Percentiles rank a stretch among this genome's conserved stretches.
Evolutionary conservation across 2,113 vertebrate genomes (phyloP).

Genomic region (Tragelaphus scriptus): DNA sequence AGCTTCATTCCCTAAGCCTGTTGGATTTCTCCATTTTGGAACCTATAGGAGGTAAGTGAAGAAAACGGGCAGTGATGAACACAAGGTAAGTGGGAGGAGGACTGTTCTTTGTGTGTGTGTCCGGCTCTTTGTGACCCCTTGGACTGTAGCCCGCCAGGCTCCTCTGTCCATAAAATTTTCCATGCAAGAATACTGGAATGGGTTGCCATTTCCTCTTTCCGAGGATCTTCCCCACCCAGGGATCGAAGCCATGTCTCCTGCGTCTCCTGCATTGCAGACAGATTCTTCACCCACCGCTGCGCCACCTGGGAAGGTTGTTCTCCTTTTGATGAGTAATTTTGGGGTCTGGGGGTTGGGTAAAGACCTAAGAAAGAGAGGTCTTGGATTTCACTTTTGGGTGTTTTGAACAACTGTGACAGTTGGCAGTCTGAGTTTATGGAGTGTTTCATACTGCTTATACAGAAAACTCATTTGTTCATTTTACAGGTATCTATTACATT

Average conservation of each 20-base stretch:
- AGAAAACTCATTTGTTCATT: neutral
- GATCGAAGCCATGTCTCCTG: neutral
- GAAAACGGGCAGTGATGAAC: neutral
- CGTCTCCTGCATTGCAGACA: neutral
- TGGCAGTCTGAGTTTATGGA: neutral
- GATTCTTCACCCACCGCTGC: neutral
- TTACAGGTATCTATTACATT: constrained; percentile 19
- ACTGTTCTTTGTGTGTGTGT: neutral
- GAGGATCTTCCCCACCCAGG: neutral
- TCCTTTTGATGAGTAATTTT: neutral
- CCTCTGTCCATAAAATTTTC: neutral
- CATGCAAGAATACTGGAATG: neutral
- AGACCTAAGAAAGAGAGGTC: neutral
- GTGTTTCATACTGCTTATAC: neutral
- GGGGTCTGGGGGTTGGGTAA: neutral
- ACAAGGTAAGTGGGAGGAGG: neutral
- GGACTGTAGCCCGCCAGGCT: neutral
- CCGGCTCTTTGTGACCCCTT: neutral
- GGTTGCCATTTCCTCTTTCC: neutral
- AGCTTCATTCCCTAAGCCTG: neutral
- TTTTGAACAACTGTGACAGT: neutral
- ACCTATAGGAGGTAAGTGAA: neutral
- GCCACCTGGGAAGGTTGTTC: neutral
- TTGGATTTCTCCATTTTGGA: neutral
- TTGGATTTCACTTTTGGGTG: neutral